Evolutionary conservation across 1,140 invertebrate species (phyloP), one percentile per base, ranked within the genome.

Genomic region (Muscidifurax raptorellus): DNA sequence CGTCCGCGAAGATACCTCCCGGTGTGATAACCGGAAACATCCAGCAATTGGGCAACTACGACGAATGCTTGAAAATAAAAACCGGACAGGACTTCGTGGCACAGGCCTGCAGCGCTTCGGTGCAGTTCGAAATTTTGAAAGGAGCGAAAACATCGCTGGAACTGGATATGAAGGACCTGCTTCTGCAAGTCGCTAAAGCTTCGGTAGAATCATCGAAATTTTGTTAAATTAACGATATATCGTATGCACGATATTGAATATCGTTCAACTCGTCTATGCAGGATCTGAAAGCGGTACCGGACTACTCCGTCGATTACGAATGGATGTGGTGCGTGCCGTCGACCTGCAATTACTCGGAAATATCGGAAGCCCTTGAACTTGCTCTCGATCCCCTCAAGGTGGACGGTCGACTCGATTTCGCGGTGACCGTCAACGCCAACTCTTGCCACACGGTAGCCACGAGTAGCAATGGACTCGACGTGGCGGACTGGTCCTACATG

Each of bases 41-140:
- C 13, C 91, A 91, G 77, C 91, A 92, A 75, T 88, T 93, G n/a
- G 94, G 94, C 25, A 93, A 94, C 88, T 94, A 92, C 86, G 92
- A 94, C 84, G 91, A 94, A 86, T 94, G 94, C 79, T 75, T 94
- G 10, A 64, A 85, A 67, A 88, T 92, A 9, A 86, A 87, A 69
- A 91, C 82, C 52, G 83, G 81, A 32, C 83, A 89, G 32, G 87
- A 86, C 66, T 90, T 91, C 77, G 69, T 86, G 22, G 90, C 89
- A 0, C 89, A 92, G 77, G 90, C 90, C n/a, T 91, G 90, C 79
- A 90, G 84, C 28, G 87, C 83, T 30, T 84, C 59, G 22, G 88
- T 92, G 18, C 86, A 87, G 71, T 92, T 92, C 72, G 83, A 88
- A 47, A 86, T 91, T 52, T n/a, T 82, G 0, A 76, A 84, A 36